Conservation (phyloP, 2,797 vertebrate species). For the Acipenser oxyrinchus region DNA sequence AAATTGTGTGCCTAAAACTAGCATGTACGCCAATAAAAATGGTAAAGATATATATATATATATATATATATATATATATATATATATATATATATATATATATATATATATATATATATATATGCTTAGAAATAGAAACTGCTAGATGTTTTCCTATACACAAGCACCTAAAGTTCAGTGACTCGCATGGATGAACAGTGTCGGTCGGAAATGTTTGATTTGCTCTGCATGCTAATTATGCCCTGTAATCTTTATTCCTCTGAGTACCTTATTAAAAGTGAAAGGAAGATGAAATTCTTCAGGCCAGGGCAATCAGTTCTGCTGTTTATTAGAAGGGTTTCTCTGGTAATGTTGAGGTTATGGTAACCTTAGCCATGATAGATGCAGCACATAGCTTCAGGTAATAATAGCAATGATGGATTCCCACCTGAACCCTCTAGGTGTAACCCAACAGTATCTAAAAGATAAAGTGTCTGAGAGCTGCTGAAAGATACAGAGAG, state of each 20-base stretch:
- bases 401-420: slow-evolving; percentile 60
- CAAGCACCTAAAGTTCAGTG: slow-evolving; percentile 39
- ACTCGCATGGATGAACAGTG: slow-evolving; percentile 64
- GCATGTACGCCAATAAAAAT: too few species aligned
- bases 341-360: slow-evolving; percentile 75
- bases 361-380: slow-evolving; percentile 65
- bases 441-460: slow-evolving; percentile 67
- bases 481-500: slow-evolving; percentile 59
- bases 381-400: slow-evolving; percentile 60
- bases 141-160: too few species aligned
- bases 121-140: too few species aligned
- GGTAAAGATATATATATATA: too few species aligned
- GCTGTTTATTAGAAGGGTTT: slow-evolving; percentile 60
- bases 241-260: slow-evolving; percentile 63
- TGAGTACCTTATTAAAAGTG: slow-evolving; percentile 60
- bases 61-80: too few species aligned
- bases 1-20: too few species aligned
- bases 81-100: too few species aligned
- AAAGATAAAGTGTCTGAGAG: slow-evolving; percentile 67
- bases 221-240: slow-evolving; percentile 79
- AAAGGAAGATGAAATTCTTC: slow-evolving; percentile 61
- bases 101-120: too few species aligned
- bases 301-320: slow-evolving; percentile 56
- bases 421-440: slow-evolving; percentile 61
- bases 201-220: slow-evolving; percentile 63